A percentile compares a stretch with the other conserved stretches of the same genome.
Conservation (phyloP, 1,140 invertebrate species). For the Ceratina japonica region DNA sequence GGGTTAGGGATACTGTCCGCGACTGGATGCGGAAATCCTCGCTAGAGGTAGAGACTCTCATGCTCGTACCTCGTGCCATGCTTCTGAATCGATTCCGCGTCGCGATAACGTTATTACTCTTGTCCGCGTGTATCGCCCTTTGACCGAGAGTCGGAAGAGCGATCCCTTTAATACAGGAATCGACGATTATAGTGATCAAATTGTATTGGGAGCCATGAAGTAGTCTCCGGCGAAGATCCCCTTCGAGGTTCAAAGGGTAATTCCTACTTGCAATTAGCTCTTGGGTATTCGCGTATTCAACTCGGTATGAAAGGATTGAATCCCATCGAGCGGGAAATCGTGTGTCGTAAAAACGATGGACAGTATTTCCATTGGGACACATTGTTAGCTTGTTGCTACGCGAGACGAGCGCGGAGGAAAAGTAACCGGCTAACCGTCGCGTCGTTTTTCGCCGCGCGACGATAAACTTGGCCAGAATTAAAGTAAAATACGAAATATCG, state of each 20-base stretch:
- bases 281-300: too few species aligned
- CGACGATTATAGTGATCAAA: background rate
- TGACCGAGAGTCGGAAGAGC: background rate
- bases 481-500: slow-evolving; percentile 60
- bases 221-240: too few species aligned
- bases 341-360: too few species aligned
- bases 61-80: background rate
- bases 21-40: background rate
- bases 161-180: slow-evolving; percentile 13
- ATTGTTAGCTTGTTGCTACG: too few species aligned
- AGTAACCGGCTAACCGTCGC: background rate
- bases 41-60: background rate
- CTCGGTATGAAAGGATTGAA: too few species aligned
- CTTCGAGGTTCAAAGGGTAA: too few species aligned
- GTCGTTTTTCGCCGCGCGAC: background rate
- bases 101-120: slow-evolving; percentile 10
- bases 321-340: too few species aligned
- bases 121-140: background rate
- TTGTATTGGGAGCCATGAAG: background rate
- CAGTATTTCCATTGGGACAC: too few species aligned
- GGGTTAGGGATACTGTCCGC: background rate
- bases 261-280: too few species aligned
- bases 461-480: slow-evolving; percentile 54
- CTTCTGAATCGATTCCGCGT: background rate
- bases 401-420: background rate